Evolutionary conservation across 2,797 vertebrate species (phyloP).

Genomic region (Leuciscus waleckii): DNA sequence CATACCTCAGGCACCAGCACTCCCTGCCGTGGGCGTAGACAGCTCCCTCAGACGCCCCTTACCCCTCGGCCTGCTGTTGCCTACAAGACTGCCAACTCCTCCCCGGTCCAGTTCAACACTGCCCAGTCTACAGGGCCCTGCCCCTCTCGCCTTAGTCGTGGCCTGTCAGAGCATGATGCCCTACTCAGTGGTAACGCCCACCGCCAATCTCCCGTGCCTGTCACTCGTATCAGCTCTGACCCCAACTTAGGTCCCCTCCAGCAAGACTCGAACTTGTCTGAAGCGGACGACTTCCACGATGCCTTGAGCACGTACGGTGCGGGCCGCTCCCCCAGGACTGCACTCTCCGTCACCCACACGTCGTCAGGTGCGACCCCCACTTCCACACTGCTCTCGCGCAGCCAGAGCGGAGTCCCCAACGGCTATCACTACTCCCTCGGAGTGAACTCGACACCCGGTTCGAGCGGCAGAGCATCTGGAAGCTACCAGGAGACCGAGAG

Average conservation of each 20-base stretch:
- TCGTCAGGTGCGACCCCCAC: slow-evolving; percentile 76
- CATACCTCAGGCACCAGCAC: slow-evolving; percentile 87
- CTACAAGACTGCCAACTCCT: slow-evolving; percentile 94
- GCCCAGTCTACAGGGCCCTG: slow-evolving; percentile 70
- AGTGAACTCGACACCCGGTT: slow-evolving; percentile 76
- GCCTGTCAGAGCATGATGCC: slow-evolving; percentile 90
- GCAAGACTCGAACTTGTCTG: slow-evolving; percentile 75
- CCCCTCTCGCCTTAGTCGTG: slow-evolving; percentile 86
- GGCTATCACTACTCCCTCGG: slow-evolving; percentile 95
- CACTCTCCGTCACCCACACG: slow-evolving; percentile 62
- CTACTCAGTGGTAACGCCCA: slow-evolving; percentile 75
- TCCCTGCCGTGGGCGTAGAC: slow-evolving; percentile 88
- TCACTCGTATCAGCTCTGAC: slow-evolving; percentile 89
- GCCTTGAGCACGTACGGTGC: slow-evolving; percentile 85
- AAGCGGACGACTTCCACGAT: slow-evolving; percentile 90
- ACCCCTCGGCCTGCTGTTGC: slow-evolving; percentile 94
- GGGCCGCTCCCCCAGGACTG: slow-evolving; percentile 85
- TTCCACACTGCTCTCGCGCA: slow-evolving; percentile 75
- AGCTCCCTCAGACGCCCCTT: slow-evolving; percentile 96
- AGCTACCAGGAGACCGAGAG: slow-evolving; percentile 89
- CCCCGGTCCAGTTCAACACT: slow-evolving; percentile 81
- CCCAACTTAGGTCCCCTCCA: slow-evolving; percentile 82
- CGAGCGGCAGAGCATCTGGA: slow-evolving; percentile 79
- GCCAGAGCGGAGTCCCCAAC: slow-evolving; percentile 87
- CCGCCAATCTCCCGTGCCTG: slow-evolving; percentile 69